These are phyloP conservation scores for Ailuropoda melanoleuca DNA, from an alignment of 2,113 vertebrate species.

Conservation along the genomic window DNA sequence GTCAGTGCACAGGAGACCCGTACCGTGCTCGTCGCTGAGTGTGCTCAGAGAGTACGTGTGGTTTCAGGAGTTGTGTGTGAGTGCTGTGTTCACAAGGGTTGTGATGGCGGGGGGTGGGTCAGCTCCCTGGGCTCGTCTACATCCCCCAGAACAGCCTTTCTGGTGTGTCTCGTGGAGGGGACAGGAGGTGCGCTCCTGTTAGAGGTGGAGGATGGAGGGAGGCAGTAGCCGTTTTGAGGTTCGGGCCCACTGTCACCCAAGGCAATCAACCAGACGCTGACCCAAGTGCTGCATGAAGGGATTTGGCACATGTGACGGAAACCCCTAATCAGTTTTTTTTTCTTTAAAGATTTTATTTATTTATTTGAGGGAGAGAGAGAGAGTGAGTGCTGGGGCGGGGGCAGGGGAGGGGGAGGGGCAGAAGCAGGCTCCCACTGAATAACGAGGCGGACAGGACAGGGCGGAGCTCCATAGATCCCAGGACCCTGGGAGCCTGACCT, in stretches of 20 bases:
- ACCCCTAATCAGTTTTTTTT: background rate
- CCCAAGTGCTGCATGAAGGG: background rate
- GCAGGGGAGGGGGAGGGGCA: too few species aligned
- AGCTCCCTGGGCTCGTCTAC: background rate
- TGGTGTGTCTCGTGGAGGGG: rapidly evolving
- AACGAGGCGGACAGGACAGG: too few species aligned
- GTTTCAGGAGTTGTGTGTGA: background rate
- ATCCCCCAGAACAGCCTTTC: background rate
- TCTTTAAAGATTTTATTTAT: too few species aligned
- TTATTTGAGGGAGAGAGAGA: too few species aligned
- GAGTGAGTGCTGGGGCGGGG: too few species aligned
- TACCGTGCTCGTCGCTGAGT: background rate
- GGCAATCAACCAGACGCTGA: background rate
- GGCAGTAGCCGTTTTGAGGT: background rate
- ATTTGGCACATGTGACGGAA: background rate
- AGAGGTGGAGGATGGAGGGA: background rate
- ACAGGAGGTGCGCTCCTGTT: background rate
- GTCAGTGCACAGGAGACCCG: background rate
- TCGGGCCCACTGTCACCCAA: background rate
- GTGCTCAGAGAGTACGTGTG: too few species aligned
- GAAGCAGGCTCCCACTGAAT: too few species aligned
- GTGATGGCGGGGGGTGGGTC: background rate
- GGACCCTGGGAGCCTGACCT: too few species aligned
- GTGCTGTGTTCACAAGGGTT: background rate
- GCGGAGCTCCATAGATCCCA: too few species aligned